phyloP scores from a whole-genome alignment of 2,113 vertebrate species.

The Perognathus longimembris region DNA sequence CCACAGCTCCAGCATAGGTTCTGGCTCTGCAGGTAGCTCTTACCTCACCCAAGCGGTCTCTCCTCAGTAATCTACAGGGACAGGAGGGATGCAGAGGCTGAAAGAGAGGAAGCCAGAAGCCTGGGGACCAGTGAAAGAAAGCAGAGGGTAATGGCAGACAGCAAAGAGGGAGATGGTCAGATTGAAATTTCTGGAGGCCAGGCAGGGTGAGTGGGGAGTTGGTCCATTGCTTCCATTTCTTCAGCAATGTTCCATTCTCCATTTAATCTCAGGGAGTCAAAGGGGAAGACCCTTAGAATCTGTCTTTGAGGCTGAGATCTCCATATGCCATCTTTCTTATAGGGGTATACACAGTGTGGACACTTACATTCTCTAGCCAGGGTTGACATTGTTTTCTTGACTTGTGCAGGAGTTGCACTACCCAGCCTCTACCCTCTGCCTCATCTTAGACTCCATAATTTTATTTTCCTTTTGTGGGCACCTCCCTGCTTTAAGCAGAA shows the following conservation, averaged over 20 bases:
- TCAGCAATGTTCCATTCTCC: neutral
- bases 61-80: neutral
- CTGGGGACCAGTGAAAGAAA: neutral
- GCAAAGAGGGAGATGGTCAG: neutral
- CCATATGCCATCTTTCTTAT: neutral
- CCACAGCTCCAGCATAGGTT: neutral
- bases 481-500: neutral
- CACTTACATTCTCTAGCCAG: neutral
- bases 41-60: neutral
- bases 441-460: neutral
- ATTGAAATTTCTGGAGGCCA: neutral
- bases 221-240: neutral
- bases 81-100: too few species aligned
- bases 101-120: neutral
- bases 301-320: neutral
- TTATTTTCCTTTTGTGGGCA: neutral
- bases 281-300: neutral
- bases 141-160: neutral
- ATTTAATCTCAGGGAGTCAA: neutral
- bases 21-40: neutral
- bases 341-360: too few species aligned
- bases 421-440: neutral
- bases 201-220: neutral
- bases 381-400: neutral
- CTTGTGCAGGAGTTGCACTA: neutral